Percentiles rank a stretch among this genome's conserved stretches.
Evolutionary conservation across 2,888 invertebrate species (phyloP).

Genomic region (Sepioteuthis lessoniana): DNA sequence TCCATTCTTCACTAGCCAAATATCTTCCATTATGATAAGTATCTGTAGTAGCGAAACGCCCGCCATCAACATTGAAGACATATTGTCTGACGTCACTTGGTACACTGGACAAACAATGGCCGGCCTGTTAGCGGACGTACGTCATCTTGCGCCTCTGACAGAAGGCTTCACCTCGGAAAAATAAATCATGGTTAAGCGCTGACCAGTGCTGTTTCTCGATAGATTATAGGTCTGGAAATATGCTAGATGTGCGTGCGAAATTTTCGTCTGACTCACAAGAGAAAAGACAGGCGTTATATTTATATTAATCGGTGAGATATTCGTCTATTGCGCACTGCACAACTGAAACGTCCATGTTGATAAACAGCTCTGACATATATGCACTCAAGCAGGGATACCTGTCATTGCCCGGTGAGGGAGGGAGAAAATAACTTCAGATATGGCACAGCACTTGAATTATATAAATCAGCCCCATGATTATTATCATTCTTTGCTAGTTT

Average conservation of each 20-base stretch:
- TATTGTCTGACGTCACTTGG: neutral
- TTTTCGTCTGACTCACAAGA: neutral
- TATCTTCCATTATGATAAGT: neutral
- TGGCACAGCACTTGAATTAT: too few relatives aligned
- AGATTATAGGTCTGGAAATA: constrained; percentile 18
- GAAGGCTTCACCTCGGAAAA: constrained; percentile 18
- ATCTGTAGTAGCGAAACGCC: neutral
- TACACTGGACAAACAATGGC: constrained; percentile 4
- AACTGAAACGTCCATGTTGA: neutral
- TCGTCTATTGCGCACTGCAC: neutral
- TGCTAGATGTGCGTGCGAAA: neutral
- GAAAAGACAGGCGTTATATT: neutral
- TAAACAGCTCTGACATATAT: neutral
- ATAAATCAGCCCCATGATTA: too few relatives aligned
- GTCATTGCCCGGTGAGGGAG: too few relatives aligned
- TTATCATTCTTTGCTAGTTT: too few relatives aligned
- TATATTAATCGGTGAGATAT: neutral
- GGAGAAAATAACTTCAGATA: too few relatives aligned
- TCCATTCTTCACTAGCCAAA: neutral
- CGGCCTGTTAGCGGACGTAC: neutral
- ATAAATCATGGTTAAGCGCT: constrained; percentile 20
- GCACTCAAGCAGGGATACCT: too few relatives aligned
- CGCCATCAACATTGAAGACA: neutral
- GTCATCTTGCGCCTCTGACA: constrained; percentile 33
- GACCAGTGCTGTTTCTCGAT: neutral